Base-by-base conservation (phyloP, 1,140 invertebrate species). In the Euwallacea similis region DNA sequence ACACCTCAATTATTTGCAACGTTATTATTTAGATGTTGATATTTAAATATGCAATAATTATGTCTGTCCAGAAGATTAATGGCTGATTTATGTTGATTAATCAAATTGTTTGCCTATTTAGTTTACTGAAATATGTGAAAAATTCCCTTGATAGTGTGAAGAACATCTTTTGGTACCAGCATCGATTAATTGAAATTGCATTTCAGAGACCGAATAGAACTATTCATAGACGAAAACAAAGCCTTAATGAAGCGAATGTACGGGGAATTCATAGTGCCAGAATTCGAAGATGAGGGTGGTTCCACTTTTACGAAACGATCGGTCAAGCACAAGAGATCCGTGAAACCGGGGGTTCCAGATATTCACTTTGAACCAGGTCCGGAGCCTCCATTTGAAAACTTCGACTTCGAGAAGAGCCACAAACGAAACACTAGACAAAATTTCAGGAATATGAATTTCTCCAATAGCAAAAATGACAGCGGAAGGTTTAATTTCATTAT, bases 141-240 rank as follows among this genome's bases (percentile, higher is more conserved):
- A 33, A 33, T 33, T 33, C 21, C 21, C 21, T 33, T 33, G 21
- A 33, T 2, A 33, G 1, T 33, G 21, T 33, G 4, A 33, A 33
- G 21, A 33, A 33, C 21, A 33, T 33, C 21, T 33, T 33, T 33
- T 33, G 21, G 21, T 33, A 33, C 4, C 21, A 33, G 1, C 21
- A 33, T 33, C 21, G 21, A 33, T 33, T 1, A 33, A 33, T 33
- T 33, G 1, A 33, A 33, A 33, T 33, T 33, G 21, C 21, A 1
- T 67, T 88, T 53, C 84, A 96, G 94, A 81, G 92, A 95, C 54
- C 88, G 90, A 76, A 96, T 96, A 81, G 93, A 96, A 78, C 85
- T 86, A 71, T 96, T 96, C 81, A 96, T 96, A 77, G 94, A 96
- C 76, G 94, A 96, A 77, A 96, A 96, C 81, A 96, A 96, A 83